Base-by-base conservation (phyloP, 2,113 vertebrate genomes). In the Paramisgurnus dabryanus region DNA sequence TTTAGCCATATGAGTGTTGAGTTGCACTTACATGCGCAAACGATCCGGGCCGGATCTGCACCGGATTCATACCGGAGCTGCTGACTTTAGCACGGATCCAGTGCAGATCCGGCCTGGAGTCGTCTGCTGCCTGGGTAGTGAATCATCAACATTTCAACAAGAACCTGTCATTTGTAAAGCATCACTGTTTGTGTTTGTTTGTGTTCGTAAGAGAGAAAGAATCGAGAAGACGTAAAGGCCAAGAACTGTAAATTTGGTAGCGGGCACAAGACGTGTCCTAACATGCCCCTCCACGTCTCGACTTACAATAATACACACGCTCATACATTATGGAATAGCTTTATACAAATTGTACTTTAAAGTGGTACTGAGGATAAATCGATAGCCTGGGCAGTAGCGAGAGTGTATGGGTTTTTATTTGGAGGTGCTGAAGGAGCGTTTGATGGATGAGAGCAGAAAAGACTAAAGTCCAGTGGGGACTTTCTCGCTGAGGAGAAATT, bases 271-370 rank as follows among this genome's bases (percentile, higher is more conserved):
- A 58, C 72, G 63, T 75, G 72, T 63, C 72, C 72, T 75, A 75
- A 75, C 58, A 61, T 63, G 58, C 72, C 72, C 72, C 72, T 75
- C 43, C 12, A n/a, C 13, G 7, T 61, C 58, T 63, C 1, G 34
- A 41, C 34, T 41, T 72, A 41, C 69, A 47, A 47, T 12, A 63
- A 49, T 13, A 61, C 72, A 41, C 70, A 13, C 40, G 34, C 57
- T 47, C 40, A 75, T 75, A 40, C 39, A 73, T 73, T 73, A 60
- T 73, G 70, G 55, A 73, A 73, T 60, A 73, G 55, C 55, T 73
- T 43, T 60, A 73, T 45, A 60, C 39, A 60, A 73, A 73, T 73
- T 73, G 70, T 73, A 17, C 70, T 60, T 11, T 73, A 60, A 73
- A 60, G 53, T 73, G 11, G 53, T n/a, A 13, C 53, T 60, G 55